Evolutionary conservation across 1,140 invertebrate species (phyloP).

Genomic region (Sycobia sp.): DNA sequence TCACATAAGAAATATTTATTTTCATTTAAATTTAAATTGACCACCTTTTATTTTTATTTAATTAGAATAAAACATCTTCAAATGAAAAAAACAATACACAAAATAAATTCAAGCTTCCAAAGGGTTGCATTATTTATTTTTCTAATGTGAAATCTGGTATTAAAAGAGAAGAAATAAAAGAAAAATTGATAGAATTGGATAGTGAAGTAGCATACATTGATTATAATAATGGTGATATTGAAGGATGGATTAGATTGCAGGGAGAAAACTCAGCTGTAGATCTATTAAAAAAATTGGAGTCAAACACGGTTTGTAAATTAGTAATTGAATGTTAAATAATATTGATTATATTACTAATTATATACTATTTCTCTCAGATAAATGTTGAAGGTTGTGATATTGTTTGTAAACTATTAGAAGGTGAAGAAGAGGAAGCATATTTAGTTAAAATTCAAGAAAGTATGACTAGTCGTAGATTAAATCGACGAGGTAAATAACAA

Average conservation of each 20-base stretch:
- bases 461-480: slow-evolving; percentile 59
- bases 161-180: slow-evolving; percentile 73
- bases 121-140: slow-evolving; percentile 73
- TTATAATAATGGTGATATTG: slow-evolving; percentile 72
- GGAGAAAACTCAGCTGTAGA: slow-evolving; percentile 71
- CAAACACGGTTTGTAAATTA: slow-evolving; percentile 13
- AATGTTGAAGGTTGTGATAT: slow-evolving; percentile 66
- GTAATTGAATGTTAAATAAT: not conserved
- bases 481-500: slow-evolving; percentile 42
- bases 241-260: slow-evolving; percentile 73
- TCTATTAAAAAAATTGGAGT: slow-evolving; percentile 67
- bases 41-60: slow-evolving; percentile 13
- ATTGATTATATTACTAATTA: not conserved
- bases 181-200: slow-evolving; percentile 67
- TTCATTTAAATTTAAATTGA: slow-evolving; percentile 7
- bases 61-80: slow-evolving; percentile 42
- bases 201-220: slow-evolving; percentile 75
- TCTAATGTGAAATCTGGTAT: slow-evolving; percentile 67
- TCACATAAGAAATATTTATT: slow-evolving; percentile 15
- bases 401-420: slow-evolving; percentile 66
- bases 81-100: slow-evolving; percentile 41
- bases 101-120: slow-evolving; percentile 62
- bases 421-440: slow-evolving; percentile 73
- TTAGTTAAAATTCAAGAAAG: slow-evolving; percentile 66
- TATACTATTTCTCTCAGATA: slow-evolving; percentile 41